phyloP scores from a whole-genome alignment of 2,113 vertebrate genomes.

The Tapirus terrestris region DNA sequence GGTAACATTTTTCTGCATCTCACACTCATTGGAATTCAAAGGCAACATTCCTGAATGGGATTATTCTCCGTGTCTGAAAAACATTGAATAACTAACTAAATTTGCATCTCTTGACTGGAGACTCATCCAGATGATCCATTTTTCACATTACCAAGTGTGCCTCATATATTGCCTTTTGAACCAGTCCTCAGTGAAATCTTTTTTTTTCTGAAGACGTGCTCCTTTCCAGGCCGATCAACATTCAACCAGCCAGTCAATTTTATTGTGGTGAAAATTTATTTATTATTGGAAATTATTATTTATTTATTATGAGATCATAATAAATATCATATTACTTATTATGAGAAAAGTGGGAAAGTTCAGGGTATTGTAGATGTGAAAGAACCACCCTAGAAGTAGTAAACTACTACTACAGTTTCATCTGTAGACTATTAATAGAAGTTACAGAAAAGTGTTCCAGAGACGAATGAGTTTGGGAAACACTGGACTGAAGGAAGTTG shows the following conservation, averaged over 20 bases:
- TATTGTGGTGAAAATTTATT: background rate
- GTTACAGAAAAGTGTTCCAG: background rate
- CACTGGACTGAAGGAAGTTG: background rate
- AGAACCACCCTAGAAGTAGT: background rate
- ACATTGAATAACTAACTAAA: background rate
- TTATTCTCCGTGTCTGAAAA: slow-evolving; percentile 33
- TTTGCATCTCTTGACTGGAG: background rate
- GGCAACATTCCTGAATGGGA: background rate
- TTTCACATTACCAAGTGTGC: background rate
- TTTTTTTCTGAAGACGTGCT: background rate
- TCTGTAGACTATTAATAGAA: background rate
- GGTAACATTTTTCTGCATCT: background rate
- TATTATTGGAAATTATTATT: too few relatives aligned
- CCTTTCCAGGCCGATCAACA: background rate
- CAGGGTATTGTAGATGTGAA: background rate
- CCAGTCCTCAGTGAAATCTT: background rate
- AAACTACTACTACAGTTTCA: background rate
- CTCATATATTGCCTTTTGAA: background rate
- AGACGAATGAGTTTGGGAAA: background rate
- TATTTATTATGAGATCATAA: too few relatives aligned
- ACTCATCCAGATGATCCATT: background rate
- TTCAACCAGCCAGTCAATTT: background rate
- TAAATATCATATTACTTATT: background rate
- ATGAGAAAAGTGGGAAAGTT: background rate
- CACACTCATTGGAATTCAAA: background rate